These are phyloP conservation scores for Motacilla tschutschensis DNA, from an alignment of 2,113 vertebrate genomes.

Conservation along the genomic window DNA sequence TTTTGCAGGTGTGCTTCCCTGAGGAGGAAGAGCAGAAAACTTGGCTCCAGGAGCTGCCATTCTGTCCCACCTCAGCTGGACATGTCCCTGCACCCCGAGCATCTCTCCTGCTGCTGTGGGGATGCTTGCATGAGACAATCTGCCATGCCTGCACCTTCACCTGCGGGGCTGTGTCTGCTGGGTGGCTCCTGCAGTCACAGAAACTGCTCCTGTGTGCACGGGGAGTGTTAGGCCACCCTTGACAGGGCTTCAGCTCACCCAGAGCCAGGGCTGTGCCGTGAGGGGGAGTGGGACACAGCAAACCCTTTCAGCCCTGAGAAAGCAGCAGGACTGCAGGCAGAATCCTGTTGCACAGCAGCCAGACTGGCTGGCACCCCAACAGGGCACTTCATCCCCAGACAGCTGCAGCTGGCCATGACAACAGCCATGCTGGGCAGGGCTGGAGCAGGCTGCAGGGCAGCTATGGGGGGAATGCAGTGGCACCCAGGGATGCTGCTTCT, in stretches of 20 bases:
- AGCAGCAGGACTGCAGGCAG: conserved; percentile 68
- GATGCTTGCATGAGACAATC: neutral
- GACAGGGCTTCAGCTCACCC: too few species aligned
- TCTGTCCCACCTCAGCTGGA: neutral
- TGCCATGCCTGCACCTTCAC: neutral
- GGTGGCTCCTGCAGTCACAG: neutral
- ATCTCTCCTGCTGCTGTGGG: neutral
- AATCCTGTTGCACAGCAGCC: conserved; percentile 81
- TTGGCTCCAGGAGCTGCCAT: neutral
- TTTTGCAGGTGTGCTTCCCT: neutral
- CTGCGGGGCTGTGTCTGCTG: too few species aligned
- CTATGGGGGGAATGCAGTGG: neutral
- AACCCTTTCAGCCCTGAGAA: conserved; percentile 32
- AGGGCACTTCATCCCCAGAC: conserved; percentile 63
- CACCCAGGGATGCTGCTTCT: neutral
- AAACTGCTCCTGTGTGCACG: neutral
- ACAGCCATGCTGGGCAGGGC: conserved; percentile 65
- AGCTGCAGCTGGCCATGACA: conserved; percentile 74
- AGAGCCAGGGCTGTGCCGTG: neutral
- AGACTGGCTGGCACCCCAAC: conserved; percentile 87
- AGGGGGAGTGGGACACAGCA: neutral
- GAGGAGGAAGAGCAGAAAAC: neutral
- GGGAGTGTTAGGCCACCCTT: too few species aligned
- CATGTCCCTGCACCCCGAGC: neutral
- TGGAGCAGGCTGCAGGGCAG: neutral